Conservation (phyloP, 2,113 vertebrate species). For the Lathamus discolor region DNA sequence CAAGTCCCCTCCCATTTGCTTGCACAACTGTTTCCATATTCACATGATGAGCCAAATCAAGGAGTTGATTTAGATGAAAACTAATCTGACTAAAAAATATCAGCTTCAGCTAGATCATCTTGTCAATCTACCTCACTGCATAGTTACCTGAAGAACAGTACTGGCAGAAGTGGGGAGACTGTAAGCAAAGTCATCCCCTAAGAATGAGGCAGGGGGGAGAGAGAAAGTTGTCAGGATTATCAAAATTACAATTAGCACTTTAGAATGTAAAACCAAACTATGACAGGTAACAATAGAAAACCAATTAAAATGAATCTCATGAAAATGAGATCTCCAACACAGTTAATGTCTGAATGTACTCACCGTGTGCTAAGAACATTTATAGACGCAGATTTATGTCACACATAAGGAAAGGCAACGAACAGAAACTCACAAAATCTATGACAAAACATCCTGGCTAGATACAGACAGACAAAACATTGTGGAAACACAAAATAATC, state of each 20-base stretch:
- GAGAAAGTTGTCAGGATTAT: background rate
- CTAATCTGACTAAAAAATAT: background rate
- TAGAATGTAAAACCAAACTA: background rate
- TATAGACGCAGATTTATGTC: background rate
- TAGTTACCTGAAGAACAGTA: background rate
- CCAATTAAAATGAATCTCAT: background rate
- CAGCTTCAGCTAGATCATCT: background rate
- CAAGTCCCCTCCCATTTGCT: background rate
- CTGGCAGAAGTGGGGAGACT: background rate
- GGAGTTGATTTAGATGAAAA: background rate
- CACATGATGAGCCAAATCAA: background rate
- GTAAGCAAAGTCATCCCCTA: background rate
- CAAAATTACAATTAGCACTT: background rate
- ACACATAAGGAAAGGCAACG: background rate
- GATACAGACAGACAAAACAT: background rate
- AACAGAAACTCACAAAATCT: background rate
- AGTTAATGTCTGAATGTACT: background rate
- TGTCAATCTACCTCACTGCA: background rate
- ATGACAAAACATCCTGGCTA: background rate
- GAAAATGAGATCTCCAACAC: background rate
- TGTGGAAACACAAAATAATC: background rate
- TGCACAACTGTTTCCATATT: background rate
- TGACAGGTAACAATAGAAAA: background rate
- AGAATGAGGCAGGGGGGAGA: background rate
- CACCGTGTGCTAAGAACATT: background rate